Conservation (phyloP, 64 coral and sea anemone species). For the Dendronephthya gigantea region DNA sequence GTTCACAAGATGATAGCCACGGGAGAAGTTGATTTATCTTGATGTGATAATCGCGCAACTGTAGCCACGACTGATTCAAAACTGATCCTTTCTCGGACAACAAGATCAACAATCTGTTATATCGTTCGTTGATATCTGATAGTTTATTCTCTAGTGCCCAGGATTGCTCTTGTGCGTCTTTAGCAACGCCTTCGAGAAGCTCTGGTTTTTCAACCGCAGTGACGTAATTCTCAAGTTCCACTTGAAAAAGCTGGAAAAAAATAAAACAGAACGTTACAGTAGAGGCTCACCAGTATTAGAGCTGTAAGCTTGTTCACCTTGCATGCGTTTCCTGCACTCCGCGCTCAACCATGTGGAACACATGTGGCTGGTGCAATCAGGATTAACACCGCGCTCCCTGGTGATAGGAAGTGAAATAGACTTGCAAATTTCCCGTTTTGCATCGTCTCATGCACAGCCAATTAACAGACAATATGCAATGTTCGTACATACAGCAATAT, state of each 20-base stretch:
- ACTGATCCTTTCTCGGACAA: constrained; percentile 71
- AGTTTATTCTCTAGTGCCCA: constrained; percentile 99
- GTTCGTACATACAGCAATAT: too few species aligned
- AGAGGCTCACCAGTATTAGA: too few species aligned
- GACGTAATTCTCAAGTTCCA: constrained; percentile 77
- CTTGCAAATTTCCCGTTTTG: too few species aligned
- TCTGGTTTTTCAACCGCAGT: constrained; percentile 58
- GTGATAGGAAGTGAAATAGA: too few species aligned
- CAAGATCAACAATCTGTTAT: constrained; percentile 72
- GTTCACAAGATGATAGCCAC: constrained; percentile 68
- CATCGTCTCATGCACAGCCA: too few species aligned
- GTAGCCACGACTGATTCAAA: constrained; percentile 74
- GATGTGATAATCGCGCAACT: constrained; percentile 83
- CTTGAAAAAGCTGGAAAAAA: constrained; percentile 71
- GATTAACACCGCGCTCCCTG: too few species aligned
- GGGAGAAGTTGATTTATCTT: constrained; percentile 72
- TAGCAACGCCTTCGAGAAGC: constrained; percentile 33
- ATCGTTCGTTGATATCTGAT: constrained; percentile 90
- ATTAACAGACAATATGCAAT: too few species aligned
- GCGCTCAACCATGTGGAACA: too few species aligned
- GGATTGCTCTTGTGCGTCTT: constrained; percentile 86
- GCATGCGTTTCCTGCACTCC: too few species aligned
- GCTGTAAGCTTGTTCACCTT: too few species aligned
- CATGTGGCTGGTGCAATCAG: too few species aligned
- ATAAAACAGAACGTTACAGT: not conserved